Evolutionary conservation across 2,113 vertebrate species (phyloP).

Genomic region (Falcunculus frontatus): DNA sequence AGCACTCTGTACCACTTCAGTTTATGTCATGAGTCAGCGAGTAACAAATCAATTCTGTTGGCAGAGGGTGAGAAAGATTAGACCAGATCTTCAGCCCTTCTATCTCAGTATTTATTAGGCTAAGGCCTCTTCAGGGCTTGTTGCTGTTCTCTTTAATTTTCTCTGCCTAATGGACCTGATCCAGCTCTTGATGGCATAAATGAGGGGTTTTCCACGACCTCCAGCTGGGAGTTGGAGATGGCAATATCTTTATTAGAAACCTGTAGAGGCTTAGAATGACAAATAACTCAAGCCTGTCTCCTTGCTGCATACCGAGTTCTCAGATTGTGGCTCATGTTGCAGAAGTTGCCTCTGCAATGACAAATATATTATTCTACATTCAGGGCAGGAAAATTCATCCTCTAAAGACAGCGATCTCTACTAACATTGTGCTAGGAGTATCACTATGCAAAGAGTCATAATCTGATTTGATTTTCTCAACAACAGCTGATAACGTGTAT

Average conservation of each 20-base stretch:
- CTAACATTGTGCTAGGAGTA: background rate
- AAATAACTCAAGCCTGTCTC: background rate
- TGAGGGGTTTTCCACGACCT: slow-evolving; percentile 19
- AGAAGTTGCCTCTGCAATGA: background rate
- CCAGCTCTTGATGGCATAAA: background rate
- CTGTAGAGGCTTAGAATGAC: background rate
- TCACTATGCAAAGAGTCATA: background rate
- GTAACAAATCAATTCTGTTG: slow-evolving; percentile 40
- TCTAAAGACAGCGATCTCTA: background rate
- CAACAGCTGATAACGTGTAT: background rate
- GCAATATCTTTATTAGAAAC: slow-evolving; percentile 23
- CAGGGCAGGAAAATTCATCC: background rate
- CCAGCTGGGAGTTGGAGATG: background rate
- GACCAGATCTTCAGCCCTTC: background rate
- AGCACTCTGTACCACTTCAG: background rate
- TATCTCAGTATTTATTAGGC: slow-evolving; percentile 27
- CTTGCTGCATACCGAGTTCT: background rate
- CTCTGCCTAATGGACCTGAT: slow-evolving; percentile 47
- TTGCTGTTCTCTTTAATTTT: slow-evolving; percentile 55
- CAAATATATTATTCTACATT: background rate
- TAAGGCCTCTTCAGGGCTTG: slow-evolving; percentile 39
- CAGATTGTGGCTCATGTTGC: background rate
- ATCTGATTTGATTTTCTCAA: background rate
- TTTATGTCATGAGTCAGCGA: slow-evolving; percentile 21
- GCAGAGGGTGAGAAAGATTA: slow-evolving; percentile 31